phyloP scores from a whole-genome alignment of 2,888 invertebrate genomes.

The Linnaemya tessellans region DNA sequence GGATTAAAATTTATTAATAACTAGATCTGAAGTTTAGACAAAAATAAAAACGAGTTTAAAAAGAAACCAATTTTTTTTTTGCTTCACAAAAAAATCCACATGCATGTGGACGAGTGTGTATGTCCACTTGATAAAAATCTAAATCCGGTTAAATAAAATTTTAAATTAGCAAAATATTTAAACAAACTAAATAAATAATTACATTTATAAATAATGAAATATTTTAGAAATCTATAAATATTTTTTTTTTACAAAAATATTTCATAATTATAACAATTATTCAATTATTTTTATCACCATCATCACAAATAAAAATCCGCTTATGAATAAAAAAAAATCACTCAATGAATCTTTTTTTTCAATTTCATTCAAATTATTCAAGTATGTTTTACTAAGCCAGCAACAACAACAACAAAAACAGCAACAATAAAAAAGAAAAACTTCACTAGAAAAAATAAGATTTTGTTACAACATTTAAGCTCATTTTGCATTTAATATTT shows the following conservation, averaged over 20 bases:
- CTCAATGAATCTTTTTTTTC: constrained; percentile 24
- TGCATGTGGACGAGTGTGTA: neutral
- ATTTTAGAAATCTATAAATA: neutral
- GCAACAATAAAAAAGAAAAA: neutral
- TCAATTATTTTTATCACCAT: constrained; percentile 46
- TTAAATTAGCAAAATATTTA: neutral
- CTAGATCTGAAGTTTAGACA: constrained; percentile 34
- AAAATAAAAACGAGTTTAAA: constrained; percentile 61
- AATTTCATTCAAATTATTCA: constrained; percentile 48
- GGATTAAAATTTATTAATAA: constrained; percentile 10
- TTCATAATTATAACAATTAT: constrained; percentile 55
- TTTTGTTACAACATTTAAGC: constrained; percentile 47
- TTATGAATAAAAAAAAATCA: neutral
- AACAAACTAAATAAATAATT: constrained; percentile 9
- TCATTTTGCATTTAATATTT: constrained; percentile 55
- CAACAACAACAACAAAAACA: neutral
- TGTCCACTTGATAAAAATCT: constrained; percentile 37
- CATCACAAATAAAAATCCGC: constrained; percentile 18
- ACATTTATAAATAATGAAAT: constrained; percentile 5
- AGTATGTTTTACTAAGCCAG: constrained; percentile 29
- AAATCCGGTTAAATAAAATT: constrained; percentile 60
- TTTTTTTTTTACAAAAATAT: constrained; percentile 13
- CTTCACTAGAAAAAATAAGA: constrained; percentile 14
- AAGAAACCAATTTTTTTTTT: constrained; percentile 5
- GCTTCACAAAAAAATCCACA: constrained; percentile 12